A percentile compares a stretch with the other conserved stretches of the same genome.
Conservation (phyloP, 1,140 invertebrate genomes). For the Bombus soroeensis region DNA sequence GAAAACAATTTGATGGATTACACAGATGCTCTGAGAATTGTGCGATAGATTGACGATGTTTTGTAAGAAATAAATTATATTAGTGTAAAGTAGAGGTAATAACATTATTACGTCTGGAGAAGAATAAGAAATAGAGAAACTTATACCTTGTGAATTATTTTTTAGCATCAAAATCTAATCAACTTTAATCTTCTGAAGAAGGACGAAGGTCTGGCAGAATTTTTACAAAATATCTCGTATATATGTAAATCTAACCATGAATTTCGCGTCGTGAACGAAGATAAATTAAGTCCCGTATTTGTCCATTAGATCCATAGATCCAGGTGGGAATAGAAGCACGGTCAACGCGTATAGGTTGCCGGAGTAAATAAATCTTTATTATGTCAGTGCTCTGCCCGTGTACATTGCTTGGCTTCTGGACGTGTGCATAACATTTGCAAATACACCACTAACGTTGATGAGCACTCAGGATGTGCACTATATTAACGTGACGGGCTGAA, state of each 20-base stretch:
- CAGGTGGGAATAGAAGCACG: background rate
- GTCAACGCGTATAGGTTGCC: background rate
- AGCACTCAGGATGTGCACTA: constrained; percentile 20
- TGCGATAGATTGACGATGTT: too few relatives aligned
- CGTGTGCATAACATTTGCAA: constrained; percentile 50
- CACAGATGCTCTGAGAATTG: too few relatives aligned
- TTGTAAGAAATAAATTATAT: too few relatives aligned
- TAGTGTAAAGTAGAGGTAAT: too few relatives aligned
- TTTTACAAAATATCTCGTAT: background rate
- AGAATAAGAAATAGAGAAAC: too few relatives aligned
- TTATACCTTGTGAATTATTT: too few relatives aligned
- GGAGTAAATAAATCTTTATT: constrained; percentile 53
- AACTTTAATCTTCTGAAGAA: too few relatives aligned
- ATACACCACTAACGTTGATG: constrained; percentile 36
- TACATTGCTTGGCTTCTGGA: constrained; percentile 32
- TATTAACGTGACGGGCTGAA: constrained; percentile 43
- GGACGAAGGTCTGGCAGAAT: too few relatives aligned
- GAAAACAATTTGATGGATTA: too few relatives aligned
- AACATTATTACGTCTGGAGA: too few relatives aligned
- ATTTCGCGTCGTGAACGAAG: background rate
- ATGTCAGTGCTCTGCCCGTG: constrained; percentile 27
- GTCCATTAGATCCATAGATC: constrained; percentile 8
- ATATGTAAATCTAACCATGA: background rate
- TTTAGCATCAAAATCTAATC: too few relatives aligned
- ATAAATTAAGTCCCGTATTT: background rate